Conservation (phyloP, 2,888 invertebrate genomes). For the Laspeyria flexula region DNA sequence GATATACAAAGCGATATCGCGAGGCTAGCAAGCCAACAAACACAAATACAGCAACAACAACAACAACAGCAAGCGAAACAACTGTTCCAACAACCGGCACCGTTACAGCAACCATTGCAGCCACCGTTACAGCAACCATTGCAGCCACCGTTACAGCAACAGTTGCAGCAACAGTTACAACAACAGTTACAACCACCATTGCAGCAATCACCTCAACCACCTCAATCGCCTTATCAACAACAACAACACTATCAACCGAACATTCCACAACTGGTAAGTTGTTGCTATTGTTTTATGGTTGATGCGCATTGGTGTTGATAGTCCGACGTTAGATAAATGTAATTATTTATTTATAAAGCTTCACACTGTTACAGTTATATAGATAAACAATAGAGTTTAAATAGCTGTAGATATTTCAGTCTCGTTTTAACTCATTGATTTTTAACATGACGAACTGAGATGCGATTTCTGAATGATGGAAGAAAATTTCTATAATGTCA, state of each 20-base stretch:
- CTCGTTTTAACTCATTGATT: too few species aligned
- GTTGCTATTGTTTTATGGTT: slow-evolving; percentile 1
- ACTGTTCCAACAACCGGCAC: slow-evolving; percentile 77
- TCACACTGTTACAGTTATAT: too few species aligned
- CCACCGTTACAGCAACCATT: slow-evolving; percentile 77
- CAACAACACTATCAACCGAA: slow-evolving; percentile 77
- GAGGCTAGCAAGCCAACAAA: slow-evolving; percentile 91
- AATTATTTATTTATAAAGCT: background rate
- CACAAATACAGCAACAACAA: slow-evolving; percentile 77
- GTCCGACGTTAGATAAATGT: background rate
- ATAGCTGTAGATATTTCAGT: too few species aligned
- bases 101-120: slow-evolving; percentile 67
- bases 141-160: slow-evolving; percentile 49
- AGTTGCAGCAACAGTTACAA: slow-evolving; percentile 70
- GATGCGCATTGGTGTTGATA: slow-evolving; percentile 9
- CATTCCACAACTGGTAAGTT: slow-evolving; percentile 85
- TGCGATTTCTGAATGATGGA: too few species aligned
- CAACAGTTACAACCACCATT: slow-evolving; percentile 63
- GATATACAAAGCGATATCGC: slow-evolving; percentile 98
- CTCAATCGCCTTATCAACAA: slow-evolving; percentile 78
- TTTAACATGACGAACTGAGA: too few species aligned
- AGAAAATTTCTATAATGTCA: too few species aligned
- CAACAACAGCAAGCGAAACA: slow-evolving; percentile 78
- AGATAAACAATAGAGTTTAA: too few species aligned
- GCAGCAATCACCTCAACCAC: slow-evolving; percentile 68